Evolutionary conservation across 2,888 invertebrate species (phyloP).

Genomic region (Crematogaster levior): DNA sequence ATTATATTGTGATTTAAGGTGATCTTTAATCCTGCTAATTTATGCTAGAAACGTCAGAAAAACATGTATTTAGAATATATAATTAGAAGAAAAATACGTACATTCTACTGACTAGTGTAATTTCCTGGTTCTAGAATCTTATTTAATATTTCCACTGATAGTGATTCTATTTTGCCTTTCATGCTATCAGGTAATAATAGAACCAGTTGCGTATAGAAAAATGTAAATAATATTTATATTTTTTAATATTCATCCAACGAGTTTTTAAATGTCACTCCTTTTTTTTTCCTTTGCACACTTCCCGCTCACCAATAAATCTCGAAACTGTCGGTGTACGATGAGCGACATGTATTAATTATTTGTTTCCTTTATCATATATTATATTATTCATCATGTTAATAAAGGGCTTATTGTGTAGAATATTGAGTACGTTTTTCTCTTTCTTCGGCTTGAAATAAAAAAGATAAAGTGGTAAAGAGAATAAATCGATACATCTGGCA

Average conservation of each 20-base stretch:
- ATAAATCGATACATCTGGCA: slow-evolving; percentile 66
- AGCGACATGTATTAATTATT: slow-evolving; percentile 13
- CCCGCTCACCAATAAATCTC: not conserved
- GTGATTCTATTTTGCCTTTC: not conserved
- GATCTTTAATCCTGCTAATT: not conserved
- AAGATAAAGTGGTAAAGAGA: slow-evolving; percentile 42
- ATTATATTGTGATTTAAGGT: not conserved
- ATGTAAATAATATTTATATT: not conserved
- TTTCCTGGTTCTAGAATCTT: not conserved
- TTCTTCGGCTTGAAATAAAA: slow-evolving; percentile 55
- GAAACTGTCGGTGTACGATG: not conserved
- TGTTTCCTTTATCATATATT: slow-evolving; percentile 15
- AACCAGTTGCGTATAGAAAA: not conserved
- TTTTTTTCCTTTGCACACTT: not conserved
- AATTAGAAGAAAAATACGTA: not conserved
- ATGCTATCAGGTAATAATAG: not conserved
- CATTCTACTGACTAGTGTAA: not conserved
- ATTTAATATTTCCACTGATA: not conserved
- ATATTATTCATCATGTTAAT: slow-evolving; percentile 28
- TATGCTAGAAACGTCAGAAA: not conserved
- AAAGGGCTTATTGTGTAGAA: not conserved
- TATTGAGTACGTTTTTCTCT: slow-evolving; percentile 23
- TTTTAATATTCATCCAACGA: not conserved
- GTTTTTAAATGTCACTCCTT: not conserved
- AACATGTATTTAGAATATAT: no score